These are phyloP conservation scores for Drosophila lutescens DNA, from an alignment of 2,888 invertebrate species.

Conservation along the genomic window DNA sequence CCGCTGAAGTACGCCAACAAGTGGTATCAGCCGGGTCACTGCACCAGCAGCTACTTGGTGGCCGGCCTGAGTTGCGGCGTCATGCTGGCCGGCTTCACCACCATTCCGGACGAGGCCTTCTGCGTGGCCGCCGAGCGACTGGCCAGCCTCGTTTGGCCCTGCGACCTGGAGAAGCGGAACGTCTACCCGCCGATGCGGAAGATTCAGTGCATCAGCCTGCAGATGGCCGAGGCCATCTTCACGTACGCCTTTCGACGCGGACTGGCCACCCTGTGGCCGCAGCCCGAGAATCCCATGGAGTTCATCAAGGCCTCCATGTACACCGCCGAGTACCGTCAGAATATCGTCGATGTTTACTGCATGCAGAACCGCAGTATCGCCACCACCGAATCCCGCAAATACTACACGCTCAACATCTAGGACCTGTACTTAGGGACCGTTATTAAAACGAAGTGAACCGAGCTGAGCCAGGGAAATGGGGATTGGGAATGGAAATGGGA, in stretches of 20 bases:
- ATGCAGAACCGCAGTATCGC: constrained; percentile 28
- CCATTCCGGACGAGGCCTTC: constrained; percentile 62
- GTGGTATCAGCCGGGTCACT: constrained; percentile 55
- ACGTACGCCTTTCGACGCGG: constrained; percentile 52
- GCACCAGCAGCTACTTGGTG: constrained; percentile 34
- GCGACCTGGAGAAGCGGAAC: constrained; percentile 52
- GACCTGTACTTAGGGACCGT: constrained; percentile 6
- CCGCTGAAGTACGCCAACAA: constrained; percentile 66
- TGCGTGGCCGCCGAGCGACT: constrained; percentile 59
- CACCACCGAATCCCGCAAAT: constrained; percentile 45
- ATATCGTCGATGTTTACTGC: constrained; percentile 26
- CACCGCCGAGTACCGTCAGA: not conserved
- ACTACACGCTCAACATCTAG: constrained; percentile 45
- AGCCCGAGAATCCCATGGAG: constrained; percentile 51
- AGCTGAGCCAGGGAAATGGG: not conserved
- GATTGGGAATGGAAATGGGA: not conserved
- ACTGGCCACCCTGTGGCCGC: constrained; percentile 61
- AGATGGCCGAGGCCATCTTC: constrained; percentile 57
- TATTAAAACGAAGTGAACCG: constrained; percentile 14
- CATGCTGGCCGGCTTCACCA: constrained; percentile 54
- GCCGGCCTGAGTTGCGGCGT: constrained; percentile 58
- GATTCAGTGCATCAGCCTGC: constrained; percentile 44
- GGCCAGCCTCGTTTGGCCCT: constrained; percentile 61
- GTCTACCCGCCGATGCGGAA: constrained; percentile 63
- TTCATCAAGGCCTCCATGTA: constrained; percentile 50